phyloP scores from a whole-genome alignment of 1,140 invertebrate species.

The Bombus sylvicola region DNA sequence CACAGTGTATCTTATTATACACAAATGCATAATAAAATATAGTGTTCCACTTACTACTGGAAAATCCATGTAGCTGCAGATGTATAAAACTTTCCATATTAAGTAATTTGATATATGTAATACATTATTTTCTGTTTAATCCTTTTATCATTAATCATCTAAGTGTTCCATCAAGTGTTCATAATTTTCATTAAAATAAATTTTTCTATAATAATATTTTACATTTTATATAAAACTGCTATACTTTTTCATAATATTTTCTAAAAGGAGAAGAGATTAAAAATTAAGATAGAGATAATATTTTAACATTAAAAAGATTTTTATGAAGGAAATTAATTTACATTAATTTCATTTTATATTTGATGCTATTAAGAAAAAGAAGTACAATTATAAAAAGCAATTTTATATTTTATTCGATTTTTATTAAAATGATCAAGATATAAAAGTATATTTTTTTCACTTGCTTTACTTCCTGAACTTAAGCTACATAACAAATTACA shows the following conservation, averaged over 20 bases:
- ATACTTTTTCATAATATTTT: background rate
- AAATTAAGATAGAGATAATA: background rate
- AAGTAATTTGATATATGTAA: background rate
- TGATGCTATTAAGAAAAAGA: background rate
- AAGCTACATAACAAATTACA: background rate
- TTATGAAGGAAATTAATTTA: background rate
- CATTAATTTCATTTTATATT: background rate
- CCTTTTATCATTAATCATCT: background rate
- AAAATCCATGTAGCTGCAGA: slow-evolving; percentile 1
- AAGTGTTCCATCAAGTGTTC: slow-evolving; percentile 20
- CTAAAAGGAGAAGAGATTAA: background rate
- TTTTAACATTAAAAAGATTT: background rate
- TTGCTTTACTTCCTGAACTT: background rate
- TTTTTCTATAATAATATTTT: slow-evolving; percentile 29
- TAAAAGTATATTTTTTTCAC: background rate
- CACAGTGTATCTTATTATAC: slow-evolving; percentile 42
- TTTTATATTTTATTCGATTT: slow-evolving; percentile 8
- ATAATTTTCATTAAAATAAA: slow-evolving; percentile 46
- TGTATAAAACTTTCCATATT: slow-evolving; percentile 1
- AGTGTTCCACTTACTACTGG: slow-evolving; percentile 26
- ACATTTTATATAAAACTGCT: background rate
- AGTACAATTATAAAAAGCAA: background rate
- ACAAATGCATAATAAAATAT: slow-evolving; percentile 50
- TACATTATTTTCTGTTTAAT: slow-evolving; percentile 1
- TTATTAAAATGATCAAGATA: background rate